Percentiles rank a stretch among this genome's conserved stretches.
phyloP scores from a whole-genome alignment of 2,888 invertebrate species.

The Polylopha cassiicola region DNA sequence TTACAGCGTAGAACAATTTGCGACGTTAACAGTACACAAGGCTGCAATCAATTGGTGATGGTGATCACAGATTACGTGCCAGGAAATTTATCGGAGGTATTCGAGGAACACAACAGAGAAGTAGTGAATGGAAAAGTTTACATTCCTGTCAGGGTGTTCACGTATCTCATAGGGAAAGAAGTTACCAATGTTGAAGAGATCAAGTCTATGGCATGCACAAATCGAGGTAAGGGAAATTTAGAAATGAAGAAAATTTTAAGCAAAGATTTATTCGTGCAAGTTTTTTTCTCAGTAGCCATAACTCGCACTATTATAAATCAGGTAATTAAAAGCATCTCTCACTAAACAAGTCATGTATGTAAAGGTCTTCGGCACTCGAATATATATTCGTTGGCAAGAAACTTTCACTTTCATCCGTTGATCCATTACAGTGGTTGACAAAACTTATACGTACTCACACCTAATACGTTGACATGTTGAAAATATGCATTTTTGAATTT shows the following conservation, averaged over 20 bases:
- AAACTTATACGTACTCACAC: no score
- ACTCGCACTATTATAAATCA: not conserved
- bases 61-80: slow-evolving; percentile 96
- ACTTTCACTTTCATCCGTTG: no score
- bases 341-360: no score
- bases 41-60: slow-evolving; percentile 98
- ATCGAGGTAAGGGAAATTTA: slow-evolving; percentile 85
- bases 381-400: slow-evolving; percentile 1
- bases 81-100: slow-evolving; percentile 90
- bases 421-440: no score
- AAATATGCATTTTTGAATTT: slow-evolving; percentile 24
- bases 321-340: no score
- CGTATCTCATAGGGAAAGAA: slow-evolving; percentile 96
- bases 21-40: slow-evolving; percentile 60
- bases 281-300: no score
- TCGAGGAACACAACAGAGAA: slow-evolving; percentile 86
- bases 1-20: slow-evolving; percentile 51
- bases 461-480: no score
- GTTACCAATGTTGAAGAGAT: slow-evolving; percentile 93
- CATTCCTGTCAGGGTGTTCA: slow-evolving; percentile 94
- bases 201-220: slow-evolving; percentile 95
- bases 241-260: no score
- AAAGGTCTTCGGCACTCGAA: no score
- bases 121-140: slow-evolving; percentile 77
- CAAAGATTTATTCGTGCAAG: no score